phyloP scores from a whole-genome alignment of 92 coral and sea anemone species.

The Chrysogorgia sp. region DNA sequence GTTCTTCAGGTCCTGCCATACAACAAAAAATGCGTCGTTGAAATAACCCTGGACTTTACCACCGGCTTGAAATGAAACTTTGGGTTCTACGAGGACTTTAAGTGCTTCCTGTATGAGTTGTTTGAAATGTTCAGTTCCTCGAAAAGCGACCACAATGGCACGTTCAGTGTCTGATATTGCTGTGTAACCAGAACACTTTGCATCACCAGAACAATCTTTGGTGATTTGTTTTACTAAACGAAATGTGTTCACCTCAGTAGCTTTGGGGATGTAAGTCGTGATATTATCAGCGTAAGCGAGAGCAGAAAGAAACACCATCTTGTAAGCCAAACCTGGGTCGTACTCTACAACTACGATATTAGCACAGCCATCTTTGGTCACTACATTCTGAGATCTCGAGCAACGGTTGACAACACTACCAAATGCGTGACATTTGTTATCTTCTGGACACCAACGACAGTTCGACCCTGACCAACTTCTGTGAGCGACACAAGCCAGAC shows the following conservation, averaged over 20 bases:
- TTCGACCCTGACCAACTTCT: background rate
- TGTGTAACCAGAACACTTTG: constrained; percentile 63
- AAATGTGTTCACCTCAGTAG: constrained; percentile 36
- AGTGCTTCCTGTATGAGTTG: constrained; percentile 34
- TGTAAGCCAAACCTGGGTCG: constrained; percentile 50
- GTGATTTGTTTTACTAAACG: constrained; percentile 50
- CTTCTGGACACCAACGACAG: constrained; percentile 41
- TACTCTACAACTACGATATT: constrained; percentile 37
- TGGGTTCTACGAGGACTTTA: constrained; percentile 35
- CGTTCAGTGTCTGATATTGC: constrained; percentile 65
- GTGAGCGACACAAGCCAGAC: background rate
- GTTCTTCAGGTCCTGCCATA: constrained; percentile 42
- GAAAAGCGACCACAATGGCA: constrained; percentile 61
- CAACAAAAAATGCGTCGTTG: constrained; percentile 9
- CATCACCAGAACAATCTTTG: constrained; percentile 48
- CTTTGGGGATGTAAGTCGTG: constrained; percentile 51
- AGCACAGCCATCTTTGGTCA: background rate
- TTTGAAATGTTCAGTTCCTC: constrained; percentile 47
- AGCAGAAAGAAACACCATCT: constrained; percentile 61
- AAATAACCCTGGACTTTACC: constrained; percentile 64
- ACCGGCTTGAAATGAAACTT: constrained; percentile 31
- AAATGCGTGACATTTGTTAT: constrained; percentile 21
- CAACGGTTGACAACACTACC: constrained; percentile 26
- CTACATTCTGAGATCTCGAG: constrained; percentile 42
- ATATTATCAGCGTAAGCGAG: constrained; percentile 65